Conservation (phyloP, 2,113 vertebrate species). For the Empidonax traillii region DNA sequence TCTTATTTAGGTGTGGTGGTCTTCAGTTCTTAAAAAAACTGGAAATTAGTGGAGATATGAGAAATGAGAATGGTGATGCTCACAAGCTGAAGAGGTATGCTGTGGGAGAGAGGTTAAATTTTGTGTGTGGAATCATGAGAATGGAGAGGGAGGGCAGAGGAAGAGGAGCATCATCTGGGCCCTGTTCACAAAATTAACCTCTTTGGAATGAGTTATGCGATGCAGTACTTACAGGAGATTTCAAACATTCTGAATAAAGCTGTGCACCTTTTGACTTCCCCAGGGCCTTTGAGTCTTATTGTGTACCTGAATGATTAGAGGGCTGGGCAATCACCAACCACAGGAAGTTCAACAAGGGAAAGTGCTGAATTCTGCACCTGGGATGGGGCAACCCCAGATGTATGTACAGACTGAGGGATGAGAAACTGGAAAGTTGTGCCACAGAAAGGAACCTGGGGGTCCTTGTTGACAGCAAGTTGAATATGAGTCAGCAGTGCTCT, state of each 20-base stretch:
- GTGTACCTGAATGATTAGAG: background rate
- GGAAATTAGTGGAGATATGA: background rate
- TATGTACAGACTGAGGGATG: background rate
- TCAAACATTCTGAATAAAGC: background rate
- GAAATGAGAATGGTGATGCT: background rate
- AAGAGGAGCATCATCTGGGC: background rate
- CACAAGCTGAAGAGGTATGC: background rate
- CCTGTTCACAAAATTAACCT: background rate
- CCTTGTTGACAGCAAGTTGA: background rate
- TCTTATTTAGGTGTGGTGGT: background rate
- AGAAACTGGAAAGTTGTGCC: background rate
- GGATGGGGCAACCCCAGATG: background rate
- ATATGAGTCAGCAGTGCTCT: background rate
- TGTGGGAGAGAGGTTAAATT: background rate
- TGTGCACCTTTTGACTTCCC: background rate
- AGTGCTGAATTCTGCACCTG: background rate
- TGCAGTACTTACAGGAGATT: background rate
- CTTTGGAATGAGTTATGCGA: background rate
- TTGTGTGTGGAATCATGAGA: background rate
- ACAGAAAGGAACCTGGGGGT: background rate
- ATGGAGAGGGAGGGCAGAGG: background rate
- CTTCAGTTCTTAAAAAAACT: background rate
- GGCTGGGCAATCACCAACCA: background rate
- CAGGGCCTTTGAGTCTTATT: background rate
- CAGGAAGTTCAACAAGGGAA: background rate